Evolutionary conservation across 1,140 invertebrate species (phyloP).

Genomic region (Condylostylus longicornis): DNA sequence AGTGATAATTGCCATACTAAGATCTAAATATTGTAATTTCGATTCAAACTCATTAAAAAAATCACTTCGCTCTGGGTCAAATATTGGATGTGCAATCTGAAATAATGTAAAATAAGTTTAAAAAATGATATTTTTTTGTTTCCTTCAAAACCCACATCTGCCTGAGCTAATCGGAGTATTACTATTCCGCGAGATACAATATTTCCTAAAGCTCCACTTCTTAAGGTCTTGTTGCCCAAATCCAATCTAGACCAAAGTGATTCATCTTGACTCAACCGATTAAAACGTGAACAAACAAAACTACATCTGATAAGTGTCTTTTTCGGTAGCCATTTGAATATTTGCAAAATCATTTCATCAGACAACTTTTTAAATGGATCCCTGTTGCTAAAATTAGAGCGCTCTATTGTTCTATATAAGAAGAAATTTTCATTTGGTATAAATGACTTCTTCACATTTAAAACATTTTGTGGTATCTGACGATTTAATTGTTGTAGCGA

Average conservation of each 20-base stretch:
- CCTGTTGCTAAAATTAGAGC: too few species aligned
- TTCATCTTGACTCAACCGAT: conserved; percentile 61
- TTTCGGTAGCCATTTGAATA: conserved; percentile 70
- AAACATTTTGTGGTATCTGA: conserved; percentile 2
- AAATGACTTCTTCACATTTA: conserved; percentile 1
- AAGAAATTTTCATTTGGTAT: conserved; percentile 16
- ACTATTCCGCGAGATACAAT: conserved; percentile 56
- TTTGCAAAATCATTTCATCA: conserved; percentile 70
- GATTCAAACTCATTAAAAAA: conserved; percentile 16
- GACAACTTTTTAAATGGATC: conserved; percentile 51
- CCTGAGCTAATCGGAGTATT: conserved; percentile 58
- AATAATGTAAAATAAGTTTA: conserved; percentile 2
- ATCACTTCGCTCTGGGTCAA: conserved; percentile 20
- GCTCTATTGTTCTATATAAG: conserved; percentile 22
- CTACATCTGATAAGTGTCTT: conserved; percentile 52
- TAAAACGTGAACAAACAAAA: conserved; percentile 49
- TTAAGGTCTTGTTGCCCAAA: conserved; percentile 50
- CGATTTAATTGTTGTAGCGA: conserved; percentile 4
- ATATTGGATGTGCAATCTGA: conserved; percentile 38
- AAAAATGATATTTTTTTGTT: background rate
- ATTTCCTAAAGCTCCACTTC: conserved; percentile 47
- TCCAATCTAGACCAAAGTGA: conserved; percentile 71
- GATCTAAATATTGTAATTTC: conserved; percentile 65
- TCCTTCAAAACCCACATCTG: conserved; percentile 39
- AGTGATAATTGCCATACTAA: conserved; percentile 60